A percentile compares a stretch with the other conserved stretches of the same genome.
phyloP scores from a whole-genome alignment of 35 echinoderm and acorn worm genomes.

The Lytechinus variegatus region DNA sequence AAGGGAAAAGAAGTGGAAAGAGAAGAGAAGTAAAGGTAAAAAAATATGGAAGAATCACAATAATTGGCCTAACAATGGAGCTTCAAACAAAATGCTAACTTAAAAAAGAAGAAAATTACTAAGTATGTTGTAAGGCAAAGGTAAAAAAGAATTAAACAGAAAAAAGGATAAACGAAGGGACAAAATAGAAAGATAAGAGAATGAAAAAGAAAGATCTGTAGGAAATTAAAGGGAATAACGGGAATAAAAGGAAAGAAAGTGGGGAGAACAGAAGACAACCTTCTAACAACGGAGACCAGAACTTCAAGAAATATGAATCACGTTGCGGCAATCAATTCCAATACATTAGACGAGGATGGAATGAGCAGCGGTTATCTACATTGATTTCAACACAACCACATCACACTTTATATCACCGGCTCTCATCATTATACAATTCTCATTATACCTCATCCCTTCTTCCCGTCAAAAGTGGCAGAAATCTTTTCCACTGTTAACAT shows the following conservation, averaged over 20 bases:
- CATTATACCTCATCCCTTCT: neutral
- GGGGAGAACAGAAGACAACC: neutral
- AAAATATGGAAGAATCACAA: neutral
- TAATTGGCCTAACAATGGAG: no score
- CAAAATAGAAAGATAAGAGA: no score
- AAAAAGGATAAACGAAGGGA: neutral
- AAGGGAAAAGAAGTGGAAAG: neutral
- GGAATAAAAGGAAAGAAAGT: neutral
- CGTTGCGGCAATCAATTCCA: constrained; percentile 18
- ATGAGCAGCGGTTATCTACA: neutral
- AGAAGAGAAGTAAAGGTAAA: neutral
- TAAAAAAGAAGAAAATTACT: neutral
- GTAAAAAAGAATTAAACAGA: neutral
- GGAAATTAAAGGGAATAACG: neutral
- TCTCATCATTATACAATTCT: constrained; percentile 8
- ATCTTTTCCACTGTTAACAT: neutral
- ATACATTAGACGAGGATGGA: constrained; percentile 1
- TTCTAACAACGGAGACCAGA: neutral
- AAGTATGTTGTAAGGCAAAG: neutral
- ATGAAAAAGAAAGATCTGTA: neutral
- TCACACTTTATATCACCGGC: neutral
- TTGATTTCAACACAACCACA: neutral
- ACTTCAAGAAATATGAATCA: constrained; percentile 1
- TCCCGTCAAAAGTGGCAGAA: neutral
- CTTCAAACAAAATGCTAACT: no score